Evolutionary conservation across 2,888 invertebrate genomes (phyloP).

Genomic region (Trissolcus brochymenae): DNA sequence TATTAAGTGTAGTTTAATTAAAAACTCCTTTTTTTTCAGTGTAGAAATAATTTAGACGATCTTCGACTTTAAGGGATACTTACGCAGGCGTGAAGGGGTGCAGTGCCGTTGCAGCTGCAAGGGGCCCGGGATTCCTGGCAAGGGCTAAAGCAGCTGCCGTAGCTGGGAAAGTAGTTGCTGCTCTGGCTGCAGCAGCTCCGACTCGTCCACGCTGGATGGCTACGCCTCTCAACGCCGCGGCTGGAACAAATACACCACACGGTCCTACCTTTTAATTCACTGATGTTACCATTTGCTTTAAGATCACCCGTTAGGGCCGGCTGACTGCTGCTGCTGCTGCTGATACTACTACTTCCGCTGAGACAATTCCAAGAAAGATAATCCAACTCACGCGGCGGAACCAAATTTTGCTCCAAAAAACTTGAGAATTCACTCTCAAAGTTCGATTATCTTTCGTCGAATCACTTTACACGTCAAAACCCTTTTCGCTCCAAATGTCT

Average conservation of each 20-base stretch:
- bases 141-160: constrained; percentile 83
- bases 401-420: not conserved
- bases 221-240: constrained; percentile 89
- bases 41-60: constrained; percentile 8
- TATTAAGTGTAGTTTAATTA: not conserved
- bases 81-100: constrained; percentile 92
- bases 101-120: constrained; percentile 85
- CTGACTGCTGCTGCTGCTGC: constrained; percentile 30
- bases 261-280: constrained; percentile 66
- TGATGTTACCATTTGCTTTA: constrained; percentile 28
- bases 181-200: constrained; percentile 78
- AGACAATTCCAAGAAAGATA: constrained; percentile 2
- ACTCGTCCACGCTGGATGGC: constrained; percentile 87
- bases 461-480: constrained; percentile 18
- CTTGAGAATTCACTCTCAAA: not conserved
- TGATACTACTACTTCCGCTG: constrained; percentile 19
- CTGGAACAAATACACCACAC: constrained; percentile 78
- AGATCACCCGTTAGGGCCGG: constrained; percentile 49
- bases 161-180: constrained; percentile 81
- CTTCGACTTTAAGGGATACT: constrained; percentile 76
- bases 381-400: not conserved
- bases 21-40: constrained; percentile 1
- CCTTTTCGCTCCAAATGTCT: constrained; percentile 26
- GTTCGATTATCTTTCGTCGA: constrained; percentile 6
- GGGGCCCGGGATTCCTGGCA: constrained; percentile 82